Evolutionary conservation across 1,140 invertebrate species (phyloP), one percentile per base, ranked within the genome.

Genomic region (Forficula auricularia): DNA sequence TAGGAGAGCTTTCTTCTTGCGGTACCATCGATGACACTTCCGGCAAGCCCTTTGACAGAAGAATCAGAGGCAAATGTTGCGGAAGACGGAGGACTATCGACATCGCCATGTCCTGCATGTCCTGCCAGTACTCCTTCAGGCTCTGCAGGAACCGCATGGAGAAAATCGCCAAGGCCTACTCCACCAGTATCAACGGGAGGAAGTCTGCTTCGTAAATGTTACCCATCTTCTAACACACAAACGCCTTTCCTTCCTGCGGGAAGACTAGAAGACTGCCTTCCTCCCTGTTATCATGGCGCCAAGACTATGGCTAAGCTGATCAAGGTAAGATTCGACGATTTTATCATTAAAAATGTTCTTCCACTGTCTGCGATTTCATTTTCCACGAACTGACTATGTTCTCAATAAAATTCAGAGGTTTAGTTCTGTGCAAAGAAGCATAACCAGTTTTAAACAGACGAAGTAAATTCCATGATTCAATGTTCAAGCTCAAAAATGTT

Each of bases 281-380:
- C 72, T 2, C 69, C 71, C 0, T 63, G 64, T 35, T 73, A 71
- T 49, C 64, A 62, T 15, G 58, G 63, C 12, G 63, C 64, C 16
- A 71, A 71, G 44, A 70, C 69, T 43, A 69, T 73, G 53, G 60
- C 62, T 16, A 66, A 69, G 45, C 58, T 71, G 2, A 68, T 72
- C 41, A 68, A 71, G 62, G 70, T 72, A 48, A 52, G 56, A n/a
- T n/a, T n/a, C n/a, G n/a, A n/a, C n/a, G n/a, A n/a, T n/a, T n/a
- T n/a, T n/a, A n/a, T n/a, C n/a, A n/a, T n/a, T n/a, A n/a, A n/a
- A n/a, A n/a, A n/a, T n/a, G n/a, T n/a, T n/a, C n/a, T n/a, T n/a
- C n/a, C n/a, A n/a, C n/a, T n/a, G n/a, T n/a, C n/a, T n/a, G n/a
- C n/a, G n/a, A n/a, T n/a, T n/a, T n/a, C n/a, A n/a, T n/a, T n/a